A percentile compares a stretch with the other conserved stretches of the same genome.
These are phyloP conservation scores for Phallusia fumigata DNA, from an alignment of 23 tunicate species.

Conservation along the genomic window DNA sequence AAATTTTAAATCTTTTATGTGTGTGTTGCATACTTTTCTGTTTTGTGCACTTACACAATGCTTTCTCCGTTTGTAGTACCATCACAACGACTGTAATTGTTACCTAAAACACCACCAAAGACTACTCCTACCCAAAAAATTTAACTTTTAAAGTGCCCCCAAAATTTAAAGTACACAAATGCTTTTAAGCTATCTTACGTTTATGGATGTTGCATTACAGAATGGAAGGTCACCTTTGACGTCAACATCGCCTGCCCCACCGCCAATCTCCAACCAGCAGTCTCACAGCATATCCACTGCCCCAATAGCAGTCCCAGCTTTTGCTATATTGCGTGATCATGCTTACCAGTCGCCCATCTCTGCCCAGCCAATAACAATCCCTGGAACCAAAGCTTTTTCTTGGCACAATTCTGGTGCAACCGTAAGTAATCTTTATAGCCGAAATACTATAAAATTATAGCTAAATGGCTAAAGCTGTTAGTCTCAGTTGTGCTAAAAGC, in stretches of 20 bases:
- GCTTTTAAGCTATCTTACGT: no score
- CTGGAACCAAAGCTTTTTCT: constrained; percentile 57
- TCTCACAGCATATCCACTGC: constrained; percentile 8
- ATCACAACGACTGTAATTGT: no score
- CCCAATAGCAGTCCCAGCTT: constrained; percentile 24
- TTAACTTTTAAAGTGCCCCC: no score
- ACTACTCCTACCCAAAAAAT: no score
- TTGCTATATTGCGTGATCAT: constrained; percentile 18
- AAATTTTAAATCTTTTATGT: neutral
- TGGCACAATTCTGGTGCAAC: constrained; percentile 44
- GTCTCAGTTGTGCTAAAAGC: no score
- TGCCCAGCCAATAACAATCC: constrained; percentile 52
- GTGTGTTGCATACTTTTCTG: no score
- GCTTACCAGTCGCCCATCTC: constrained; percentile 6
- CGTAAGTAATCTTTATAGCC: neutral
- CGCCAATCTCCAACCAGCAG: neutral
- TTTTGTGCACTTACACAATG: no score
- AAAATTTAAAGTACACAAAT: no score
- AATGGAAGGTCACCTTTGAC: constrained; percentile 52
- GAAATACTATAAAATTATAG: no score
- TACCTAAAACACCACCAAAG: no score
- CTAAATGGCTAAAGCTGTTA: no score
- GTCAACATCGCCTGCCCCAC: constrained; percentile 20
- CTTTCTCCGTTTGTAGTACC: no score
- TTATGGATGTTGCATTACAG: neutral